A percentile compares a stretch with the other conserved stretches of the same genome.
These are phyloP conservation scores for Centropus unirufus DNA, from an alignment of 2,113 vertebrate species.

Conservation along the genomic window DNA sequence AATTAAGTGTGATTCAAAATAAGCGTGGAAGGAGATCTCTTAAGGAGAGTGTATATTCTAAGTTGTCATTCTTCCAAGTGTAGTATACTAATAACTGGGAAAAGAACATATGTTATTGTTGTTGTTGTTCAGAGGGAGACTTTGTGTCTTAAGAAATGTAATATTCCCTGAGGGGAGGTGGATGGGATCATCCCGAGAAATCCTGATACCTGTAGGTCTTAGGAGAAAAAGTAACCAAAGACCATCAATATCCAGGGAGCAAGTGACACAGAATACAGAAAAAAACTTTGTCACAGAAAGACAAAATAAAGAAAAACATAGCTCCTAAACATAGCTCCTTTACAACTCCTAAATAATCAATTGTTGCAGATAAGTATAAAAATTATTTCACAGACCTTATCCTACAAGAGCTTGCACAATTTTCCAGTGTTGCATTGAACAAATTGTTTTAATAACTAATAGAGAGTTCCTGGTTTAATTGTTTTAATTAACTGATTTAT, in stretches of 20 bases:
- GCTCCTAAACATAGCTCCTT: not conserved
- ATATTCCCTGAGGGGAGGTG: not conserved
- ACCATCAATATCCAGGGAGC: not conserved
- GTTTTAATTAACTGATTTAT: not conserved
- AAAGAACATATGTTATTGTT: not conserved
- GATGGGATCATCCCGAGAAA: not conserved
- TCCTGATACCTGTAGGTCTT: not conserved
- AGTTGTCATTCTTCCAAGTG: not conserved
- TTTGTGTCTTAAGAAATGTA: not conserved
- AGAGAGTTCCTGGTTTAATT: not conserved
- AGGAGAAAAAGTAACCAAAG: not conserved
- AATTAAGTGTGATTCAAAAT: not conserved
- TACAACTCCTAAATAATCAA: not conserved
- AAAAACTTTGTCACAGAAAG: not conserved
- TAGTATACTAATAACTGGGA: not conserved
- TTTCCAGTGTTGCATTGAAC: not conserved
- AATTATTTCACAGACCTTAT: not conserved
- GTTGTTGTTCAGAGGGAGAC: not conserved
- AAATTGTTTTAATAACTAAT: not conserved
- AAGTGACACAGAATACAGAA: not conserved
- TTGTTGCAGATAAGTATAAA: not conserved
- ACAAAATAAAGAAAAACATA: not conserved
- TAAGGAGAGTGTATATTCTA: not conserved
- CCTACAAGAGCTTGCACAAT: not conserved
- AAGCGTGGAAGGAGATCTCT: not conserved